A percentile compares a stretch with the other conserved stretches of the same genome.
Conservation (phyloP, 2,113 vertebrate species). For the Oreochromis spilurus region DNA sequence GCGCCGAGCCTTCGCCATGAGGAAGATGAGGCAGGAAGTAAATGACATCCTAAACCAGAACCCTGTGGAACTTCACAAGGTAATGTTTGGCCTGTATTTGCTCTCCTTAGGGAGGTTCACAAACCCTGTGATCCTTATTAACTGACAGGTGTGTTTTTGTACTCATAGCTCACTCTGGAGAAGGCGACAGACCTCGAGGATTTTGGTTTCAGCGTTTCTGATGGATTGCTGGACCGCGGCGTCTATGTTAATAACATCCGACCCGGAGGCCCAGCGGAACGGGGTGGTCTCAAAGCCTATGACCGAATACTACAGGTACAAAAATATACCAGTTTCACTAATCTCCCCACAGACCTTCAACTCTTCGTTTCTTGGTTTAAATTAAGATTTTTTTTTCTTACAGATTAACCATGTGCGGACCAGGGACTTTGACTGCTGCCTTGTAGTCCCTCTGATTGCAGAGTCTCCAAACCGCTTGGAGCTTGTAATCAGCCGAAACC, state of each 20-base stretch:
- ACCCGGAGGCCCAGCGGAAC: constrained; percentile 84
- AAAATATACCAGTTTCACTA: neutral
- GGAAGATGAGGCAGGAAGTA: constrained; percentile 95
- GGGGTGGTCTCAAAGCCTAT: constrained; percentile 84
- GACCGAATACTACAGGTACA: constrained; percentile 94
- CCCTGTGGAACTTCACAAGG: constrained; percentile 99
- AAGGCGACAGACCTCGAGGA: constrained; percentile 90
- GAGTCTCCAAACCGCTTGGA: constrained; percentile 96
- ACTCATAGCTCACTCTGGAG: constrained; percentile 83
- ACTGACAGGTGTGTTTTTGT: neutral
- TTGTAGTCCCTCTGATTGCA: constrained; percentile 94
- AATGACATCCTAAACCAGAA: constrained; percentile 93
- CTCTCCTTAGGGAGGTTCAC: neutral
- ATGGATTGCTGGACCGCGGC: constrained; percentile 91
- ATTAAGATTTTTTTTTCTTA: neutral
- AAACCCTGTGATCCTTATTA: neutral
- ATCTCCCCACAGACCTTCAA: neutral
- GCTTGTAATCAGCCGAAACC: constrained; percentile 93
- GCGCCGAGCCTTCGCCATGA: constrained; percentile 87
- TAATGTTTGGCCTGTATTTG: constrained; percentile 6
- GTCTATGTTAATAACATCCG: constrained; percentile 95
- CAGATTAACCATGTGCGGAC: constrained; percentile 96
- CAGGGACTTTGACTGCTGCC: constrained; percentile 98
- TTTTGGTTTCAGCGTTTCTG: constrained; percentile 98
- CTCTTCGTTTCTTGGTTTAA: neutral